These are phyloP conservation scores for Melipona bicolor DNA, from an alignment of 2,888 invertebrate genomes.

Conservation along the genomic window DNA sequence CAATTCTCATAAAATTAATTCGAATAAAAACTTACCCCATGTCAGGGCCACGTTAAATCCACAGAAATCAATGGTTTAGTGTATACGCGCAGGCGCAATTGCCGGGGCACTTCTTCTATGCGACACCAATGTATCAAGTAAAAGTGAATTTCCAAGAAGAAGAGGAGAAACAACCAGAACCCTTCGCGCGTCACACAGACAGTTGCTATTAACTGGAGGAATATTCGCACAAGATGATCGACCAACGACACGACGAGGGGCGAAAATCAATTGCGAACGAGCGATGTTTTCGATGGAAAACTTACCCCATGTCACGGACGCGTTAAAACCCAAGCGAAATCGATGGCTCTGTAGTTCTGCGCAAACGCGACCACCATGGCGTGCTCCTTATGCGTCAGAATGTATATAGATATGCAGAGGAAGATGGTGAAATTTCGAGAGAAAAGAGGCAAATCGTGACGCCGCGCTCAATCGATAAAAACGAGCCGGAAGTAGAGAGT, in stretches of 20 bases:
- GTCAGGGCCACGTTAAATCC: constrained; percentile 79
- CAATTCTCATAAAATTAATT: constrained; percentile 58
- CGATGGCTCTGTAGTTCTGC: constrained; percentile 80
- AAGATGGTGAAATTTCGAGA: constrained; percentile 65
- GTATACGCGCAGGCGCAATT: constrained; percentile 79
- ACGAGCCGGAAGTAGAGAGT: not conserved
- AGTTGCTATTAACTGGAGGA: not conserved
- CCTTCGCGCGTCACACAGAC: not conserved
- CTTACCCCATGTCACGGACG: constrained; percentile 81
- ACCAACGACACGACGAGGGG: not conserved
- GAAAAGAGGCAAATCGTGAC: constrained; percentile 21
- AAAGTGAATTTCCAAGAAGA: constrained; percentile 13
- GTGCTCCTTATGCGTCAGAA: constrained; percentile 67
- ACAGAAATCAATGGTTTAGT: constrained; percentile 79
- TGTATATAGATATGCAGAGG: constrained; percentile 43
- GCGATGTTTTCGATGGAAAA: constrained; percentile 69
- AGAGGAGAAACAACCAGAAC: not conserved
- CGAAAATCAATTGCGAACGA: not conserved
- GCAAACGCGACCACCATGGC: constrained; percentile 75
- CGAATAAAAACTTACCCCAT: constrained; percentile 82
- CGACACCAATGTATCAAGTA: constrained; percentile 52
- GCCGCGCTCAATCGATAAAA: constrained; percentile 33
- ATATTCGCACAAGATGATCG: not conserved
- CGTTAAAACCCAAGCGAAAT: constrained; percentile 73
- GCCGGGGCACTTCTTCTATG: constrained; percentile 53